Evolutionary conservation across 2,888 invertebrate genomes (phyloP).

Genomic region (Sphaerophoria rueppellii): DNA sequence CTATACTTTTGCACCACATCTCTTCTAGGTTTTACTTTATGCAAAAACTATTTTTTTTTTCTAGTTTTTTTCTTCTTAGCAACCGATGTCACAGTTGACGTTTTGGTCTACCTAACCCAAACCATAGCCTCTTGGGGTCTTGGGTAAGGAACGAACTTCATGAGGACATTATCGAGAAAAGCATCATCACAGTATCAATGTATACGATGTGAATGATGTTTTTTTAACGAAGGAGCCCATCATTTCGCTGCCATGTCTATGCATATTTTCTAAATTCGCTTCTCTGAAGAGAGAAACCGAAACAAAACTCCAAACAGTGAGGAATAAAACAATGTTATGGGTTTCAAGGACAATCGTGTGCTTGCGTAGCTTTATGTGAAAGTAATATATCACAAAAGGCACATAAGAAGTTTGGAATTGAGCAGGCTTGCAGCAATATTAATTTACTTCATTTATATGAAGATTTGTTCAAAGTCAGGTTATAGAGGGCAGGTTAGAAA

Average conservation of each 20-base stretch:
- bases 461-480: constrained; percentile 46
- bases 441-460: constrained; percentile 64
- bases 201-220: constrained; percentile 15
- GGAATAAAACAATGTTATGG: constrained; percentile 44
- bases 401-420: background rate
- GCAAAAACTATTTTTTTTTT: constrained; percentile 14
- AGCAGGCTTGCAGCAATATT: constrained; percentile 45
- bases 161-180: constrained; percentile 51
- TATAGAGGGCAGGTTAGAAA: constrained; percentile 35
- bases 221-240: constrained; percentile 39
- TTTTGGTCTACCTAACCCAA: constrained; percentile 20
- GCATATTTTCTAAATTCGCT: constrained; percentile 53
- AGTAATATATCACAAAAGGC: constrained; percentile 35
- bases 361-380: constrained; percentile 43
- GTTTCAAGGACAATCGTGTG: constrained; percentile 66
- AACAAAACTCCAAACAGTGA: constrained; percentile 34
- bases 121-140: background rate
- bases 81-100: constrained; percentile 73
- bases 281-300: constrained; percentile 28
- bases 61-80: constrained; percentile 52
- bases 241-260: constrained; percentile 67
- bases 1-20: constrained; percentile 51
- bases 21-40: constrained; percentile 41
- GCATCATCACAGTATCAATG: constrained; percentile 36
- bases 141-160: constrained; percentile 38